A percentile compares a stretch with the other conserved stretches of the same genome.
Evolutionary conservation across 35 echinoderm and acorn worm species (phyloP).

Genomic region (Anneissia japonica): DNA sequence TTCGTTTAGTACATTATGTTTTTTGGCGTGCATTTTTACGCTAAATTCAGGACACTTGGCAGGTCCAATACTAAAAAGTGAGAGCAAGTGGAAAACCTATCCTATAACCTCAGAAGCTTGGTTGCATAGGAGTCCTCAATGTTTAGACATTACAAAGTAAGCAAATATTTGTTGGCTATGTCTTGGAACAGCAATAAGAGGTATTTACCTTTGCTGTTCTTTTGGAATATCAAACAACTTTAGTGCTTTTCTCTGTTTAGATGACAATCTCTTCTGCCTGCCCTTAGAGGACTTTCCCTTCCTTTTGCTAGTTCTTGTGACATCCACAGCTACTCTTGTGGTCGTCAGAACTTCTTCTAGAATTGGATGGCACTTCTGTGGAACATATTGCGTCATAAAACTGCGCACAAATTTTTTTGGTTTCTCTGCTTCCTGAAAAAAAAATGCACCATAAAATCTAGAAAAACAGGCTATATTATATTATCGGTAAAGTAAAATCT

Average conservation of each 20-base stretch:
- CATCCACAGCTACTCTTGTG: neutral
- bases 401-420: neutral
- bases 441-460: neutral
- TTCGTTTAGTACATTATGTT: neutral
- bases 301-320: neutral
- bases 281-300: neutral
- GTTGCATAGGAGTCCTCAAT: neutral
- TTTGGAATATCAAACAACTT: slow-evolving; percentile 43
- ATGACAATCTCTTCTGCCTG: slow-evolving; percentile 13
- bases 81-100: neutral
- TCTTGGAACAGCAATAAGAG: neutral
- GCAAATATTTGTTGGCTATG: neutral
- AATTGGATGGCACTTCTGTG: neutral
- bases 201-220: slow-evolving; percentile 26
- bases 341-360: neutral
- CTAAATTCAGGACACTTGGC: no score
- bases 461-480: no score
- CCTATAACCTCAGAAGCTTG: neutral
- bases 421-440: neutral
- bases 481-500: no score
- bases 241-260: slow-evolving; percentile 19
- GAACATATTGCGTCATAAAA: neutral
- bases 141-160: neutral
- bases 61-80: no score
- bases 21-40: neutral